These are phyloP conservation scores for Chelon auratus DNA, from an alignment of 2,797 vertebrate species.

Conservation along the genomic window DNA sequence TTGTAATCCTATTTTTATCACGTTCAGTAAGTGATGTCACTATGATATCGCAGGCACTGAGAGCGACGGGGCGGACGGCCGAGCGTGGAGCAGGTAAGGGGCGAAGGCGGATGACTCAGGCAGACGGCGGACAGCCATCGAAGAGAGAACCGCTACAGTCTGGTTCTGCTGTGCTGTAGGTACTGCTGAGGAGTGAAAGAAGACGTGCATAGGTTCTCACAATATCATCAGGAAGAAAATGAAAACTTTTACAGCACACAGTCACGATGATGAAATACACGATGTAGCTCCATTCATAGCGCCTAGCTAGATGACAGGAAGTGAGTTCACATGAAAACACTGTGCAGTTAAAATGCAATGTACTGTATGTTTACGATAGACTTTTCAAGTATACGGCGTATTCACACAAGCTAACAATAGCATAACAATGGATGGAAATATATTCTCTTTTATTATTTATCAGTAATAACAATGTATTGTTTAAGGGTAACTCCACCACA, in stretches of 20 bases:
- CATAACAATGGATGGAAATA: neutral
- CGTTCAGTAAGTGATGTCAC: constrained; percentile 70
- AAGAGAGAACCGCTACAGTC: constrained; percentile 20
- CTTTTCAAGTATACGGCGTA: neutral
- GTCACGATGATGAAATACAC: constrained; percentile 1
- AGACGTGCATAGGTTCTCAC: neutral
- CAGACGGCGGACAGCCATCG: constrained; percentile 6
- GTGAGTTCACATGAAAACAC: constrained; percentile 1
- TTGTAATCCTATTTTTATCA: constrained; percentile 73
- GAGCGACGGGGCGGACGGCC: constrained; percentile 5
- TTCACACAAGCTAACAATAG: neutral
- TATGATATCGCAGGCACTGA: constrained; percentile 39
- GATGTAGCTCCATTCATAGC: neutral
- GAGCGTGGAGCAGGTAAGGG: constrained; percentile 27
- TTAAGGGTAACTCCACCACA: constrained; percentile 6
- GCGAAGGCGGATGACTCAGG: constrained; percentile 27
- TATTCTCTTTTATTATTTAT: constrained; percentile 24
- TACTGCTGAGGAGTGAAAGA: constrained; percentile 11
- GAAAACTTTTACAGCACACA: constrained; percentile 10
- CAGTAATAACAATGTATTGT: constrained; percentile 5
- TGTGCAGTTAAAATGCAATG: neutral
- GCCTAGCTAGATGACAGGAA: constrained; percentile 20
- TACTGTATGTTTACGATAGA: neutral
- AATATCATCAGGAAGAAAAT: neutral
- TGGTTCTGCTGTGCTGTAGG: constrained; percentile 22